Percentiles rank a stretch among this genome's conserved stretches.
phyloP scores from a whole-genome alignment of 2,797 vertebrate species.

The Manis crassicaudata region DNA sequence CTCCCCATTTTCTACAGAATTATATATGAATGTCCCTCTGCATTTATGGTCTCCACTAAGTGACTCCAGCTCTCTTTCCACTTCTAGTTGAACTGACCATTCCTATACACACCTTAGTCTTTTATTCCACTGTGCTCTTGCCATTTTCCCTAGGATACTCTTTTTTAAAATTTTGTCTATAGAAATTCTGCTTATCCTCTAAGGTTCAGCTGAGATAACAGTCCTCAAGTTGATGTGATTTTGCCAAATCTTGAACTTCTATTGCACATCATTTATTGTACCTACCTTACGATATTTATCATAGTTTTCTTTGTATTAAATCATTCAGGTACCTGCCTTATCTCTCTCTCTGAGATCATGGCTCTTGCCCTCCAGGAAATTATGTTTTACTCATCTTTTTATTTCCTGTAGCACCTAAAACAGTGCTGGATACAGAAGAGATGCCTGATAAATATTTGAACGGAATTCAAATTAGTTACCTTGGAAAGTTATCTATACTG shows the following conservation, averaged over 20 bases:
- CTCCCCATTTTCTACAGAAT: not conserved
- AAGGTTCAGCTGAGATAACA: slow-evolving; percentile 23
- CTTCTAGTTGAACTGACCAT: not conserved
- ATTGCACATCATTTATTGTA: slow-evolving; percentile 42
- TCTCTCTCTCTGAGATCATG: slow-evolving; percentile 23
- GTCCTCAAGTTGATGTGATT: slow-evolving; percentile 6
- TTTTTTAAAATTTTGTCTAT: not conserved
- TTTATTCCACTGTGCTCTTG: not conserved
- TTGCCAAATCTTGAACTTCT: not conserved
- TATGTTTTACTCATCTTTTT: slow-evolving; percentile 36
- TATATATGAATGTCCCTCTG: not conserved
- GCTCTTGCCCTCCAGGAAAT: slow-evolving; percentile 21
- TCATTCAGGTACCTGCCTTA: not conserved
- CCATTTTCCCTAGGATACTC: not conserved
- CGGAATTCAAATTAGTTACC: slow-evolving; percentile 55
- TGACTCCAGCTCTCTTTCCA: not conserved
- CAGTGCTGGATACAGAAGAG: not conserved
- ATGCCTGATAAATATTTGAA: slow-evolving; percentile 41
- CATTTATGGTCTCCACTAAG: not conserved
- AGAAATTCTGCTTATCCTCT: slow-evolving; percentile 5
- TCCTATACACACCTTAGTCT: not conserved
- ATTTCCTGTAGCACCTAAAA: slow-evolving; percentile 38
- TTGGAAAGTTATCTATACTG: slow-evolving; percentile 47
- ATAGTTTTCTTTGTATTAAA: slow-evolving; percentile 49
- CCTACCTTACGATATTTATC: not conserved